Percentiles rank a stretch among this genome's conserved stretches.
Evolutionary conservation across 1,140 invertebrate species (phyloP).

Genomic region (Pseudomyrmex cubaensis): DNA sequence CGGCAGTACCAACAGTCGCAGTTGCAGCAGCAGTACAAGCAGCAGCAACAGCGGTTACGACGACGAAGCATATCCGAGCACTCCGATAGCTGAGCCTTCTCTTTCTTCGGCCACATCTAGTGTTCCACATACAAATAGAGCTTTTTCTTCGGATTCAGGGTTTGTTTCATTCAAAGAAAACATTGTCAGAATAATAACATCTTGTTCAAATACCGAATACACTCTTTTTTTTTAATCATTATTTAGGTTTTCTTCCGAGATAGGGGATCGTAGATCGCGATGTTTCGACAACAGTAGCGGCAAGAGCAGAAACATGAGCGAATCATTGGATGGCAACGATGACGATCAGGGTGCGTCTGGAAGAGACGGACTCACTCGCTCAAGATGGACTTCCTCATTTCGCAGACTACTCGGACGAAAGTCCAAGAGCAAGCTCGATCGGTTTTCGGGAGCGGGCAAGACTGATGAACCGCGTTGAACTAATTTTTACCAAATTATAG

Average conservation of each 20-base stretch:
- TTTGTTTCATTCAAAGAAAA: conserved; percentile 68
- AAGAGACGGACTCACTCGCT: conserved; percentile 77
- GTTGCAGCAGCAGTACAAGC: conserved; percentile 61
- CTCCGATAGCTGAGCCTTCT: conserved; percentile 77
- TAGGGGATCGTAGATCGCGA: conserved; percentile 82
- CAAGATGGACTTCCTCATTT: conserved; percentile 86
- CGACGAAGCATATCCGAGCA: conserved; percentile 79
- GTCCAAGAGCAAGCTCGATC: conserved; percentile 77
- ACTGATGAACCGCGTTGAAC: conserved; percentile 50
- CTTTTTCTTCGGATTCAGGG: conserved; percentile 86
- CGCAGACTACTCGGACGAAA: conserved; percentile 85
- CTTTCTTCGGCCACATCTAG: conserved; percentile 79
- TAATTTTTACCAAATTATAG: conserved; percentile 34
- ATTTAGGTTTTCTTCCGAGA: conserved; percentile 82
- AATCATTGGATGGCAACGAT: conserved; percentile 75
- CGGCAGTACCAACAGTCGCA: conserved; percentile 60
- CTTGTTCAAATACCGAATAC: no score
- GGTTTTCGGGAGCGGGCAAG: conserved; percentile 56
- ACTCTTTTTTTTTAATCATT: not conserved
- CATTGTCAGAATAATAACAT: not conserved
- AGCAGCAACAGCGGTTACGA: conserved; percentile 81
- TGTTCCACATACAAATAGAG: conserved; percentile 77
- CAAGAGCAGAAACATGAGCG: conserved; percentile 81
- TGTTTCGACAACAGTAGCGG: conserved; percentile 79
- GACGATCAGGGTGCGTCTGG: conserved; percentile 66